Evolutionary conservation across 2,113 vertebrate species (phyloP).

Genomic region (Meles meles): DNA sequence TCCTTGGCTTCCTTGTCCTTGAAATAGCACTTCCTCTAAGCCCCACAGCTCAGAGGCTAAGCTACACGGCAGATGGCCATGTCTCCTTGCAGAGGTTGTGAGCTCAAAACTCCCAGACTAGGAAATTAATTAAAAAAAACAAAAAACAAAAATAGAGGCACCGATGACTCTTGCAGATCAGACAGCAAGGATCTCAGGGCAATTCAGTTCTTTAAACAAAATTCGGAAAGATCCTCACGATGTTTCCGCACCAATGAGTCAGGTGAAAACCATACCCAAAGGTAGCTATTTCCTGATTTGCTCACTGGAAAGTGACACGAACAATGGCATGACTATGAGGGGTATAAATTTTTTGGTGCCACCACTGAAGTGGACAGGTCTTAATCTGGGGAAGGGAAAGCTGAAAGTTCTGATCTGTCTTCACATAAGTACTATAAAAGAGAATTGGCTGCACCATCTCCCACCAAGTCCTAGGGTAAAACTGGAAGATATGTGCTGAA

Average conservation of each 20-base stretch:
- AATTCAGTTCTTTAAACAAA: neutral
- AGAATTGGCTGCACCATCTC: neutral
- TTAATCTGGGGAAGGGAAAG: neutral
- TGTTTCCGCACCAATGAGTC: neutral
- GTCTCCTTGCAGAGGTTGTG: constrained; percentile 54
- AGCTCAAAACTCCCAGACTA: constrained; percentile 42
- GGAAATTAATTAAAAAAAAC: constrained; percentile 62
- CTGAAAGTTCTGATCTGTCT: neutral
- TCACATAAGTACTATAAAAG: neutral
- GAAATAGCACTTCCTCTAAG: constrained; percentile 58
- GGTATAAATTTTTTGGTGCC: neutral
- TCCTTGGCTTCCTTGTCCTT: constrained; percentile 61
- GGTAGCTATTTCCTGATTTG: neutral
- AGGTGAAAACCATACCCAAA: neutral
- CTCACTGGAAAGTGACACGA: neutral
- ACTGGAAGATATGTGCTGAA: neutral
- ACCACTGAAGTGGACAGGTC: neutral
- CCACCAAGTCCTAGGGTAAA: neutral
- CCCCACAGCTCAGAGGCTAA: constrained; percentile 61
- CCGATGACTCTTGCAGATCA: neutral
- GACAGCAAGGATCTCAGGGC: neutral
- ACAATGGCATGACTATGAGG: neutral
- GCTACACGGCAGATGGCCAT: constrained; percentile 56
- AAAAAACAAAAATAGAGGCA: constrained; percentile 40
- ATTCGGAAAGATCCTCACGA: neutral